A percentile compares a stretch with the other conserved stretches of the same genome.
Evolutionary conservation across 2,113 vertebrate genomes (phyloP).

Genomic region (Nothocercus nigrocapillus): DNA sequence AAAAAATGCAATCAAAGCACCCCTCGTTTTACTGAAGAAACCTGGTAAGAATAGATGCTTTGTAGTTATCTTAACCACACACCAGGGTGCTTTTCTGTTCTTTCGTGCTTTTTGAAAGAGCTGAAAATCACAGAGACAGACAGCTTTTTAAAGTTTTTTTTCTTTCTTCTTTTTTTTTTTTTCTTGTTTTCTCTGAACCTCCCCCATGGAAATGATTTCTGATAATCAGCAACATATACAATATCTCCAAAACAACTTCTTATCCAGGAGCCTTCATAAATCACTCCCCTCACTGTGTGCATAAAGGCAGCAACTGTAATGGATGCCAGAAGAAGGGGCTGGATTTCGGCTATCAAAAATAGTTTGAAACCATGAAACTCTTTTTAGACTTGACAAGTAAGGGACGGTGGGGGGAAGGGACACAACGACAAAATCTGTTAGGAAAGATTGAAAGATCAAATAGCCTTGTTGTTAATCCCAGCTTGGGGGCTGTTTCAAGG

Average conservation of each 20-base stretch:
- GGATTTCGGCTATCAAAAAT: not conserved
- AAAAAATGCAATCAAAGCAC: constrained; percentile 34
- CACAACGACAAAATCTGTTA: not conserved
- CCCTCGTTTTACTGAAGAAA: constrained; percentile 14
- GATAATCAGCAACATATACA: not conserved
- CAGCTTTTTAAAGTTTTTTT: not conserved
- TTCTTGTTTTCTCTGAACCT: not conserved
- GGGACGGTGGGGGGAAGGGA: not conserved
- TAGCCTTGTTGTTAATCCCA: not conserved
- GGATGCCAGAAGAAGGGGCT: not conserved
- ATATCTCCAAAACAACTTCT: not conserved
- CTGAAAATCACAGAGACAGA: constrained; percentile 1
- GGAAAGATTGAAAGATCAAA: not conserved
- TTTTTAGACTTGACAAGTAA: not conserved
- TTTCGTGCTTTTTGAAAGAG: constrained; percentile 13
- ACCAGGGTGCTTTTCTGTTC: constrained; percentile 25
- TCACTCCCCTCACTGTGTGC: fast-evolving
- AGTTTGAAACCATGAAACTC: not conserved
- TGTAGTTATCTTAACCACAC: constrained; percentile 49
- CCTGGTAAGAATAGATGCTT: constrained; percentile 47
- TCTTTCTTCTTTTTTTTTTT: too few relatives aligned
- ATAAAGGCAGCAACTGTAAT: not conserved
- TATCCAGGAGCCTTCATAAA: not conserved
- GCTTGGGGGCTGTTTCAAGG: not conserved
- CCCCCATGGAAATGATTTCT: not conserved